Percentiles rank a stretch among this genome's conserved stretches.
Evolutionary conservation across 2,888 invertebrate species (phyloP).

Genomic region (Bedellia somnulentella): DNA sequence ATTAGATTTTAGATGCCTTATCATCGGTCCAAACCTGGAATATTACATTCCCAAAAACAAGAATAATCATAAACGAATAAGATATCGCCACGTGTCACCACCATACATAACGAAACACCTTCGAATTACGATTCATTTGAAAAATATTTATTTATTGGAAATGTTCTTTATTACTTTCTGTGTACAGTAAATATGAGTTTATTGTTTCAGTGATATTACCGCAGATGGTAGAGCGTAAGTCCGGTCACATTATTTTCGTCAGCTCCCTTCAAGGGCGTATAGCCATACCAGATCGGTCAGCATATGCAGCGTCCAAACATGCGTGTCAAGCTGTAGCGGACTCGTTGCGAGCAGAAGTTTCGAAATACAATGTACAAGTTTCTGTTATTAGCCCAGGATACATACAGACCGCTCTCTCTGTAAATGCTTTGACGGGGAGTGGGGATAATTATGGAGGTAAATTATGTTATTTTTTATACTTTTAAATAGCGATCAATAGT

Average conservation of each 20-base stretch:
- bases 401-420: constrained; percentile 85
- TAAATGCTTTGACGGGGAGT: constrained; percentile 85
- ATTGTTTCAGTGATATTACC: constrained; percentile 74
- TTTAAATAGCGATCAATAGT: no score
- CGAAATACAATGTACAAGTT: constrained; percentile 74
- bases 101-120: no score
- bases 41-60: no score
- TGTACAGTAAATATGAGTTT: constrained; percentile 1
- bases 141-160: no score
- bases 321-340: constrained; percentile 94
- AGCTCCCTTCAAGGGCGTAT: constrained; percentile 94
- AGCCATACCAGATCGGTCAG: constrained; percentile 84
- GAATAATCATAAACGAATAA: no score
- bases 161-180: no score
- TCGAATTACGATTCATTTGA: no score
- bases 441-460: constrained; percentile 80
- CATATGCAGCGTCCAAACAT: constrained; percentile 93
- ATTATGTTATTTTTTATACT: no score
- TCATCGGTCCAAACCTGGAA: no score
- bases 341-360: constrained; percentile 83
- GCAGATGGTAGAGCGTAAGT: constrained; percentile 73
- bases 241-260: constrained; percentile 83
- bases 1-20: no score
- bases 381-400: constrained; percentile 91
- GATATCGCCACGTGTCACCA: no score